phyloP scores from a whole-genome alignment of 2,113 vertebrate species.

The Glaucomys volans region DNA sequence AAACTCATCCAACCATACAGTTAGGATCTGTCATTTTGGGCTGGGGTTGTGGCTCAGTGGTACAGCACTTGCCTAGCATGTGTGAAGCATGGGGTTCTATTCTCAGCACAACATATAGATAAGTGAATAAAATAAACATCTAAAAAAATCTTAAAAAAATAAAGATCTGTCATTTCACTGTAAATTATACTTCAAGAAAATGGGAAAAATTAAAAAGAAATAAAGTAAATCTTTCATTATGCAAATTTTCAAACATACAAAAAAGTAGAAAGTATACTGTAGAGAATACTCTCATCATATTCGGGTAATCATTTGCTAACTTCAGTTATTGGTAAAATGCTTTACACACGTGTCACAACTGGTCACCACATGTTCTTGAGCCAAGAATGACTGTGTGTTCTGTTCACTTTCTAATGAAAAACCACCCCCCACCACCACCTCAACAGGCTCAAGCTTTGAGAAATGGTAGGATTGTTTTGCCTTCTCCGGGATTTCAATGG shows the following conservation, averaged over 20 bases:
- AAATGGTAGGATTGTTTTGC: slow-evolving; percentile 31
- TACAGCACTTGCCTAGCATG: too few species aligned
- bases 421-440: neutral
- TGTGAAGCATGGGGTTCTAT: too few species aligned
- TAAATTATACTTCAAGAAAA: slow-evolving; percentile 18
- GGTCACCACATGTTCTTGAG: neutral
- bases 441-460: neutral
- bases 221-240: neutral
- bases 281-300: neutral
- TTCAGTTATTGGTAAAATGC: neutral
- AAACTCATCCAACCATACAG: neutral
- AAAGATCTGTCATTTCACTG: neutral
- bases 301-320: slow-evolving; percentile 2
- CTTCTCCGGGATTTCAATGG: slow-evolving; percentile 32
- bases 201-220: neutral
- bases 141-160: too few species aligned
- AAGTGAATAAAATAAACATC: too few species aligned
- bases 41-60: too few species aligned
- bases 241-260: neutral
- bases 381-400: neutral
- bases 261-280: neutral
- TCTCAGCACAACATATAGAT: too few species aligned
- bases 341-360: neutral
- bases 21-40: neutral
- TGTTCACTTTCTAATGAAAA: slow-evolving; percentile 36